A percentile compares a stretch with the other conserved stretches of the same genome.
Conservation (phyloP, 2,888 invertebrate genomes). For the Noctua janthina region DNA sequence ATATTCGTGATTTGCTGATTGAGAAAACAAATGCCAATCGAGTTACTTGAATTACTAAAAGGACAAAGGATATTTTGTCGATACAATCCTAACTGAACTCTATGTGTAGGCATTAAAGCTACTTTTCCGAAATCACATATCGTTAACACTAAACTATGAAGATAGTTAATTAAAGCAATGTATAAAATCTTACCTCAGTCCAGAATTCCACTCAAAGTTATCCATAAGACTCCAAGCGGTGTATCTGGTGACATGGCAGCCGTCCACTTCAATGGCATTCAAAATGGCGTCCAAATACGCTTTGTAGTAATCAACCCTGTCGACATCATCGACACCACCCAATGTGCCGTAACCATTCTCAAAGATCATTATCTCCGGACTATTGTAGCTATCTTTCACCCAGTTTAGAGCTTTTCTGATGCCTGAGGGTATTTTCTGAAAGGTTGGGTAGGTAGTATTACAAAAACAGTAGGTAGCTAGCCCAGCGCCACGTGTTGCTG, state of each 20-base stretch:
- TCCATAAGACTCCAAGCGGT: slow-evolving; percentile 86
- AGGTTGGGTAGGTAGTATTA: not conserved
- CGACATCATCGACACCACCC: slow-evolving; percentile 77
- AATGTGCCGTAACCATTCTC: slow-evolving; percentile 91
- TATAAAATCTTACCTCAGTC: slow-evolving; percentile 66
- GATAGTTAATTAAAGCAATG: too few relatives aligned
- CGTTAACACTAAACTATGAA: not conserved
- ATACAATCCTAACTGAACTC: not conserved
- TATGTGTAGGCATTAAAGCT: not conserved
- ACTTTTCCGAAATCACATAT: not conserved
- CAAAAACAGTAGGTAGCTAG: not conserved
- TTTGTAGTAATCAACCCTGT: slow-evolving; percentile 81
- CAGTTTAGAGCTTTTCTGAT: slow-evolving; percentile 88
- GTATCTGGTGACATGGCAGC: slow-evolving; percentile 77
- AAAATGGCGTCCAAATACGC: slow-evolving; percentile 77
- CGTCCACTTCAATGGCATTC: slow-evolving; percentile 78
- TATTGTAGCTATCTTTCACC: slow-evolving; percentile 89
- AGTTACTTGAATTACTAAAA: not conserved
- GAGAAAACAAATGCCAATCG: not conserved
- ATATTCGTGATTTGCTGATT: not conserved
- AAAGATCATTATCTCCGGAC: slow-evolving; percentile 89
- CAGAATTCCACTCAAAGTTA: slow-evolving; percentile 82
- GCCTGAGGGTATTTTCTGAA: slow-evolving; percentile 85
- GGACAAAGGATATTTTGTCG: too few relatives aligned
- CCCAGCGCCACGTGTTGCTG: not conserved